These are phyloP conservation scores for Pongo pygmaeus DNA, from an alignment of 2,113 vertebrate genomes.

Conservation along the genomic window DNA sequence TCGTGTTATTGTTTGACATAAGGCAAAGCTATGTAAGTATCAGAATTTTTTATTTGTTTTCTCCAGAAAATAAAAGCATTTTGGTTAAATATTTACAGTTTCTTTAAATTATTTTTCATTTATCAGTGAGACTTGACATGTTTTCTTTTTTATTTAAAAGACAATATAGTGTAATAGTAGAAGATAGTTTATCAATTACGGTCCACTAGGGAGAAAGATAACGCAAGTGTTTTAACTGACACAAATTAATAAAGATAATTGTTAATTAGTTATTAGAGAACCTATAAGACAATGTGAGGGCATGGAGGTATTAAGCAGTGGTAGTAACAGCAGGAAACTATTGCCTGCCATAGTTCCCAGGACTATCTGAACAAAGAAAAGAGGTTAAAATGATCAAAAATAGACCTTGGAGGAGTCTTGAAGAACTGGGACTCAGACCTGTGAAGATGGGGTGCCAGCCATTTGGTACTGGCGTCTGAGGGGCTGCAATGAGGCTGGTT, in stretches of 20 bases:
- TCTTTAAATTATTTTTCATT: slow-evolving; percentile 32
- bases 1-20: not conserved
- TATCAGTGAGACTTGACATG: not conserved
- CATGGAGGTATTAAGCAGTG: not conserved
- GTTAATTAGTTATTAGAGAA: slow-evolving; percentile 8
- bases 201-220: not conserved
- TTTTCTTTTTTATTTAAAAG: slow-evolving; percentile 21
- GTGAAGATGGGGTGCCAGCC: not conserved
- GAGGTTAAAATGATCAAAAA: not conserved
- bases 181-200: not conserved
- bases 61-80: slow-evolving; percentile 30
- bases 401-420: not conserved
- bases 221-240: not conserved
- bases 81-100: slow-evolving; percentile 29
- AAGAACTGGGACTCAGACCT: not conserved
- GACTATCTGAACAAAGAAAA: not conserved
- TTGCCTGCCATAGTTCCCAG: not conserved
- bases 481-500: not conserved
- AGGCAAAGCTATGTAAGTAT: not conserved
- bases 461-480: not conserved
- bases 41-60: slow-evolving; percentile 35
- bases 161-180: not conserved
- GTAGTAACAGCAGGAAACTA: not conserved
- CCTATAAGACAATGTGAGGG: slow-evolving; percentile 10
- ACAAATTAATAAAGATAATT: not conserved